A percentile compares a stretch with the other conserved stretches of the same genome.
These are phyloP conservation scores for Halcyon badia DNA, from an alignment of 2,797 vertebrate species.

Conservation along the genomic window DNA sequence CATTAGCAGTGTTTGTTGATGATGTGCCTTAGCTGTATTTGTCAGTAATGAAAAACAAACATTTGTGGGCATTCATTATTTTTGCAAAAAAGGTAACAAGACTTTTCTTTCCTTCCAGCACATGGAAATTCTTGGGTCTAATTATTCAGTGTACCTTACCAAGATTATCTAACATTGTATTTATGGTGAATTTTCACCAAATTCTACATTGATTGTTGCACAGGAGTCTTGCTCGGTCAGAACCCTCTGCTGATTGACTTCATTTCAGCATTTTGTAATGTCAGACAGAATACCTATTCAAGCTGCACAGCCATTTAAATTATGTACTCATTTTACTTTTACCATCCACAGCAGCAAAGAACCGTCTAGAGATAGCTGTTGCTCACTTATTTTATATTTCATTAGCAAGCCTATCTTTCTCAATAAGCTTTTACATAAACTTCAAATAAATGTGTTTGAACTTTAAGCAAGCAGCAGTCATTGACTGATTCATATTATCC, in stretches of 20 bases:
- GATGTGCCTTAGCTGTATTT: neutral
- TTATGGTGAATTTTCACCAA: neutral
- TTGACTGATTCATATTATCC: neutral
- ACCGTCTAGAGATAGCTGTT: neutral
- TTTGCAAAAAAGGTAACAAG: accelerated
- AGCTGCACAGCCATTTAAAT: neutral
- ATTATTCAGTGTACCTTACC: neutral
- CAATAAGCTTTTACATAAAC: slow-evolving; percentile 36
- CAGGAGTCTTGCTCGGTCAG: neutral
- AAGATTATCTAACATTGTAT: neutral
- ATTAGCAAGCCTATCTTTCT: slow-evolving; percentile 11
- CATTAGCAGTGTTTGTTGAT: neutral
- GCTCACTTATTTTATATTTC: slow-evolving; percentile 28
- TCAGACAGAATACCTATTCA: neutral
- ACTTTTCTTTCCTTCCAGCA: neutral
- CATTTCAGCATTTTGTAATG: neutral
- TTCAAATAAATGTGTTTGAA: slow-evolving; percentile 42
- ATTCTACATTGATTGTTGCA: neutral
- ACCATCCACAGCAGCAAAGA: neutral
- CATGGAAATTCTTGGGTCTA: neutral
- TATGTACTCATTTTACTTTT: neutral
- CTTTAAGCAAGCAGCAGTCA: neutral
- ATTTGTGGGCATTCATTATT: neutral
- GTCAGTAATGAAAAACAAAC: neutral
- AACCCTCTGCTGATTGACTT: neutral